Percentiles rank a stretch among this genome's conserved stretches.
phyloP scores from a whole-genome alignment of 92 coral and sea anemone genomes.

The Palythoa grandis region DNA sequence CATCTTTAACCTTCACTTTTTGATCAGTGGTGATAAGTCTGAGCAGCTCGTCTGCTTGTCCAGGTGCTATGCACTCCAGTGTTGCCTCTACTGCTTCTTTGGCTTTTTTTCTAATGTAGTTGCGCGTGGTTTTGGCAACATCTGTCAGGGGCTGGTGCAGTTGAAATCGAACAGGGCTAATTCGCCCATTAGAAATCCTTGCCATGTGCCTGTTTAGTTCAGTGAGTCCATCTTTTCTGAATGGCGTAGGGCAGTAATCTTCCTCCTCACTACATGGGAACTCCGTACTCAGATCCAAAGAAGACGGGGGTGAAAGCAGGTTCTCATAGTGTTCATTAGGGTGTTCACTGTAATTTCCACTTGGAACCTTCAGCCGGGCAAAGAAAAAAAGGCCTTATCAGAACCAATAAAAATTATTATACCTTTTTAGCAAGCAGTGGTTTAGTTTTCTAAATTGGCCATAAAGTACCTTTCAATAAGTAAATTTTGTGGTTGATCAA shows the following conservation, averaged over 20 bases:
- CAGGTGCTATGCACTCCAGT: slow-evolving; percentile 57
- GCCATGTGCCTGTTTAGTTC: slow-evolving; percentile 46
- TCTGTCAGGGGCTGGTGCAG: slow-evolving; percentile 47
- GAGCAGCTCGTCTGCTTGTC: slow-evolving; percentile 49
- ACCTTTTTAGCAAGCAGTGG: neutral
- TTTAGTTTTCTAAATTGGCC: neutral
- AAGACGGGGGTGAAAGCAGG: neutral
- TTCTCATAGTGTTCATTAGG: neutral
- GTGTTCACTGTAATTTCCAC: neutral
- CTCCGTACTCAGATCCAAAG: neutral
- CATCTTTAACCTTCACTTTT: slow-evolving; percentile 2
- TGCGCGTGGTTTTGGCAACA: slow-evolving; percentile 44
- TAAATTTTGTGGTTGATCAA: neutral
- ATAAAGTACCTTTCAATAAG: neutral
- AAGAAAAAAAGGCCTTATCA: neutral
- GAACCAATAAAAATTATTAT: neutral
- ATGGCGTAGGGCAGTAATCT: slow-evolving; percentile 58
- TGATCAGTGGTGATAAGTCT: neutral
- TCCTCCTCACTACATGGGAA: slow-evolving; percentile 12
- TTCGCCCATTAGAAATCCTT: slow-evolving; percentile 47
- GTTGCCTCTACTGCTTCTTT: slow-evolving; percentile 41
- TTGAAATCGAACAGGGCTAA: slow-evolving; percentile 53
- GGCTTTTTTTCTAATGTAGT: slow-evolving; percentile 50
- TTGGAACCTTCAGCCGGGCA: neutral
- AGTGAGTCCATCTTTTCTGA: slow-evolving; percentile 26